Evolutionary conservation across 2,797 vertebrate species (phyloP), one percentile per base, ranked within the genome.

Genomic region (Peromyscus nudipes): DNA sequence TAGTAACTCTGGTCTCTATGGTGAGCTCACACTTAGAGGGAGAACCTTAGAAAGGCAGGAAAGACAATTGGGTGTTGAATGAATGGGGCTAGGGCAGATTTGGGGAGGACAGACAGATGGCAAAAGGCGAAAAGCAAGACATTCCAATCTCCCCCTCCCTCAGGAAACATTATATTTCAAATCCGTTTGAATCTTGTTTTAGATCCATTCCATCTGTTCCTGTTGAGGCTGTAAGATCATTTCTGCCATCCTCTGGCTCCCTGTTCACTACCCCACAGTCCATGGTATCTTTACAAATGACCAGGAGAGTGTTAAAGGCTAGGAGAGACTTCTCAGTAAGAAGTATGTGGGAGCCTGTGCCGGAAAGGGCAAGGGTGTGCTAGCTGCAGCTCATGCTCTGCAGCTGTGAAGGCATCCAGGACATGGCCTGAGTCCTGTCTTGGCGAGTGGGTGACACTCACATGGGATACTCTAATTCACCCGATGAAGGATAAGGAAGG

Each of bases 1-100:
- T 96, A 82, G 65, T 73, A 96, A 95, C 96, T 93, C 79, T 31
- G 29, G 89, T 97, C 87, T 95, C 97, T 92, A 92, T 97, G 97
- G 96, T 88, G 95, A 97, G 14, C 76, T 92, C 71, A 94, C 46
- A 88, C 64, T 77, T 84, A 60, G 29, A 83, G 76, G 71, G 75
- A 92, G 81, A 93, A 79, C 55, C 55, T 96, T 37, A 77, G 73
- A 65, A 81, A 96, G 55, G 60, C 80, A 60, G 76, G 75, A 93
- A 40, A 95, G 19, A 34, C 52, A 73, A 83, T 76, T 94, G 62
- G 82, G 29, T 91, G 25, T 96, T 95, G 52, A 94, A 14, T 94
- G 87, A 73, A 71, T 62, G 8, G 12, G 29, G 16, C 37, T 52
- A 86, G 40, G 25, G 71, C 19, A 81, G 46, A 19, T 43, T n/a